Evolutionary conservation across 2,888 invertebrate genomes (phyloP).

Genomic region (Macrophya alboannulata): DNA sequence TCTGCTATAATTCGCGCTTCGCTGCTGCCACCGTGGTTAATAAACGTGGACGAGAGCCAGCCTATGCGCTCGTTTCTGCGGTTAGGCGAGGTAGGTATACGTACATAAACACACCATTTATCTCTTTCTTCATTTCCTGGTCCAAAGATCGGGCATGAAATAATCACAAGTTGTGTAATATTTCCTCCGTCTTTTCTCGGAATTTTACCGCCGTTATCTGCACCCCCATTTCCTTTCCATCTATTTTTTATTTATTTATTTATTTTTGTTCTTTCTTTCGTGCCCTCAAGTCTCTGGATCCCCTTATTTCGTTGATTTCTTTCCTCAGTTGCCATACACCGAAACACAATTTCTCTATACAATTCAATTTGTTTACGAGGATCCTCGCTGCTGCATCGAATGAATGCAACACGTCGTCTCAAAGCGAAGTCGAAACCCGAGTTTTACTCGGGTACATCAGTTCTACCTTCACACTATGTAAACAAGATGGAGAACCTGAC

Average conservation of each 20-base stretch:
- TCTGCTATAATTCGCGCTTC: constrained; percentile 1
- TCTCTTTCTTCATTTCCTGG: constrained; percentile 54
- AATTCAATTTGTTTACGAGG: neutral
- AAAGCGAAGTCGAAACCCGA: neutral
- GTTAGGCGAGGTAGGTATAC: neutral
- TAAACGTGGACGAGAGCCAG: neutral
- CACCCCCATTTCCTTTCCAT: neutral
- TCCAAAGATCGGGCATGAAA: constrained; percentile 42
- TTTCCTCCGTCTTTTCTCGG: neutral
- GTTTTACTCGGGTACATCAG: constrained; percentile 27
- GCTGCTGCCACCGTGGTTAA: constrained; percentile 27
- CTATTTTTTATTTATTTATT: neutral
- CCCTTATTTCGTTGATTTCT: neutral
- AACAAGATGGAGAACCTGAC: constrained; percentile 50
- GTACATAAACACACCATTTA: constrained; percentile 52
- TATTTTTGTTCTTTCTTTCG: neutral
- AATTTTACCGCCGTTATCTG: constrained; percentile 43
- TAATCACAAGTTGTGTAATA: constrained; percentile 51
- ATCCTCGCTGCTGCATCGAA: neutral
- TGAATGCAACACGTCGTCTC: neutral
- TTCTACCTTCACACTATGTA: neutral
- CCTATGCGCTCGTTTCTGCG: constrained; percentile 21
- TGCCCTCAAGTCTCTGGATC: neutral
- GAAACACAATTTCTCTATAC: neutral
- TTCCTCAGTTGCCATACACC: neutral